A percentile compares a stretch with the other conserved stretches of the same genome.
These are phyloP conservation scores for Escarpia spicata DNA, from an alignment of 2,888 invertebrate genomes.

Conservation along the genomic window DNA sequence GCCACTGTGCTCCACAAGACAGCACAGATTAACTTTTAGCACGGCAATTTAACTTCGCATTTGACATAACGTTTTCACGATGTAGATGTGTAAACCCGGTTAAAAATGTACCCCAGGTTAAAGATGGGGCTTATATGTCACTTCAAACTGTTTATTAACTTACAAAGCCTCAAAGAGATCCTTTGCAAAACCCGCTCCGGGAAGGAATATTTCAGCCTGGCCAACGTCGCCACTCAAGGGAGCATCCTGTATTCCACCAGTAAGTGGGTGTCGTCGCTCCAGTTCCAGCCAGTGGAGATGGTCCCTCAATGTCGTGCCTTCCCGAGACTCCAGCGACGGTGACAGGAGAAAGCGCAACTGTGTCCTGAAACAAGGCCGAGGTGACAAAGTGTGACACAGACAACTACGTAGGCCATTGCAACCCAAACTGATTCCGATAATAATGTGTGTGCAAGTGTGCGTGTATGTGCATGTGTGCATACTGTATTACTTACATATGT, in stretches of 20 bases:
- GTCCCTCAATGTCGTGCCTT: not conserved
- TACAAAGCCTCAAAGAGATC: not conserved
- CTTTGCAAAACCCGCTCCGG: not conserved
- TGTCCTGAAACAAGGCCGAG: not conserved
- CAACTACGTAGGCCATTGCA: not conserved
- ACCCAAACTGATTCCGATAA: too few relatives aligned
- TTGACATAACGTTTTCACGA: not conserved
- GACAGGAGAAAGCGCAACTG: not conserved
- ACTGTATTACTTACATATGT: too few relatives aligned
- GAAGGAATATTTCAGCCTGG: not conserved
- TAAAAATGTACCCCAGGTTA: too few relatives aligned
- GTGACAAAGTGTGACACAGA: not conserved
- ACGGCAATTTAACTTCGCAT: too few relatives aligned
- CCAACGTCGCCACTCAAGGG: not conserved
- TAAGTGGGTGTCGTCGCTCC: not conserved
- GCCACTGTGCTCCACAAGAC: too few relatives aligned
- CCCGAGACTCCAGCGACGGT: not conserved
- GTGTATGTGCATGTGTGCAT: too few relatives aligned
- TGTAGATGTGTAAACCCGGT: not conserved
- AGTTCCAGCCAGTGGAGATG: slow-evolving; percentile 6
- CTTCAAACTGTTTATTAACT: not conserved
- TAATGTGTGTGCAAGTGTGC: too few relatives aligned
- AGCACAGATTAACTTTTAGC: too few relatives aligned
- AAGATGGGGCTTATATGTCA: not conserved
- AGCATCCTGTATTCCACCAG: not conserved